Conservation (phyloP, 2,797 vertebrate genomes). For the Xenentodon cancila region DNA sequence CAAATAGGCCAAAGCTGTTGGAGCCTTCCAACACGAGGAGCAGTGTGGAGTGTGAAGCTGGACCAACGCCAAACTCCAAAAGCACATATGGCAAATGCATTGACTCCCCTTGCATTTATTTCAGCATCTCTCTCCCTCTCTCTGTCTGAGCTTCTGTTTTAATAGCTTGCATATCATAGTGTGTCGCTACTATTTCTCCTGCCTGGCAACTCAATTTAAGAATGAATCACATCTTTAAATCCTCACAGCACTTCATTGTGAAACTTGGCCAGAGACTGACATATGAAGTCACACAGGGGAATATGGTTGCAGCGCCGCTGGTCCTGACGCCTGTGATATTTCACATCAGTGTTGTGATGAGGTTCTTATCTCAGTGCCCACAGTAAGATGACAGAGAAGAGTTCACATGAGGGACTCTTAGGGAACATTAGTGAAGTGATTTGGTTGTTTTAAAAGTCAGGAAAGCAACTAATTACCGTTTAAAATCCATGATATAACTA, state of each 20-base stretch:
- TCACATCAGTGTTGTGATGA: conserved; percentile 40
- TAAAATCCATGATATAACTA: conserved; percentile 26
- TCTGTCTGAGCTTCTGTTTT: conserved; percentile 80
- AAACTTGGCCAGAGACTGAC: conserved; percentile 47
- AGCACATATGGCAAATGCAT: conserved; percentile 78
- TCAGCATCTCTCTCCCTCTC: conserved; percentile 43
- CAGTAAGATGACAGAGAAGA: conserved; percentile 27
- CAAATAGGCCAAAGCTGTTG: conserved; percentile 61
- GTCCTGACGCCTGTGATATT: conserved; percentile 47
- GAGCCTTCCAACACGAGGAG: conserved; percentile 59
- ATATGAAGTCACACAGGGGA: conserved; percentile 50
- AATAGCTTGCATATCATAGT: conserved; percentile 67
- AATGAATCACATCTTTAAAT: conserved; percentile 60
- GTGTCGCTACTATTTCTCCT: conserved; percentile 61
- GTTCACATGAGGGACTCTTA: conserved; percentile 15
- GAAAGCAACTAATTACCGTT: conserved; percentile 38
- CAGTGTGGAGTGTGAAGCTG: conserved; percentile 62
- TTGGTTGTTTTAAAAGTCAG: conserved; percentile 43
- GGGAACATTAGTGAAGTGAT: conserved; percentile 21
- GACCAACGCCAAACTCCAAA: conserved; percentile 56
- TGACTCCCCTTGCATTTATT: conserved; percentile 62
- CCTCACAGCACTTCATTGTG: conserved; percentile 63
- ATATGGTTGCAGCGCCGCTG: conserved; percentile 24
- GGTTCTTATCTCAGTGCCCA: conserved; percentile 31
- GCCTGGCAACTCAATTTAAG: conserved; percentile 72